These are phyloP conservation scores for Charaxes varanes DNA, from an alignment of 1,140 invertebrate species.

Conservation along the genomic window DNA sequence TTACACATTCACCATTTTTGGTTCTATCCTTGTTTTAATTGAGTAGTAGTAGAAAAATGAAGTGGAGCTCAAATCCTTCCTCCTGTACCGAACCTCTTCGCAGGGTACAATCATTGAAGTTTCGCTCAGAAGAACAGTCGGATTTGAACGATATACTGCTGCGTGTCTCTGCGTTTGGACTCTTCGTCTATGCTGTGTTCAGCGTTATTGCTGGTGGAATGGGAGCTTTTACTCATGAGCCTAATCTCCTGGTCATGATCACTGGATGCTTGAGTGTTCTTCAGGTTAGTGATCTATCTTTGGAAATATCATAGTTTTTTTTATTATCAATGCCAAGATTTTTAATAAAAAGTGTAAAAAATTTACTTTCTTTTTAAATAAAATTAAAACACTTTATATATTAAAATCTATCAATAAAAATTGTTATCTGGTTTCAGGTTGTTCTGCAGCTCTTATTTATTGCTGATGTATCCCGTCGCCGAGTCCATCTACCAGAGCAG, in stretches of 20 bases:
- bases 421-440: constrained; percentile 75
- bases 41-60: constrained; percentile 67
- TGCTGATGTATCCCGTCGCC: constrained; percentile 91
- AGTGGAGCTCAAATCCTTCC: constrained; percentile 68
- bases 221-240: constrained; percentile 87
- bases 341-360: too few species aligned
- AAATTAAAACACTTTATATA: too few species aligned
- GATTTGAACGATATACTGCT: constrained; percentile 93
- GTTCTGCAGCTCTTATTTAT: constrained; percentile 96
- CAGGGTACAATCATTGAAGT: constrained; percentile 90
- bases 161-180: constrained; percentile 91
- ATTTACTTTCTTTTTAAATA: too few species aligned
- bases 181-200: constrained; percentile 94
- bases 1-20: constrained; percentile 56
- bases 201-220: constrained; percentile 92
- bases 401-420: background rate
- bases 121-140: constrained; percentile 90
- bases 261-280: constrained; percentile 90
- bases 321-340: background rate
- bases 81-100: constrained; percentile 71
- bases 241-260: constrained; percentile 91
- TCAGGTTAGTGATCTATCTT: constrained; percentile 75
- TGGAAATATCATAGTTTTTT: background rate
- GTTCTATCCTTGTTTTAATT: constrained; percentile 33
- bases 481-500: constrained; percentile 92